Conservation (phyloP, 2,113 vertebrate species). For the Scomber colias region DNA sequence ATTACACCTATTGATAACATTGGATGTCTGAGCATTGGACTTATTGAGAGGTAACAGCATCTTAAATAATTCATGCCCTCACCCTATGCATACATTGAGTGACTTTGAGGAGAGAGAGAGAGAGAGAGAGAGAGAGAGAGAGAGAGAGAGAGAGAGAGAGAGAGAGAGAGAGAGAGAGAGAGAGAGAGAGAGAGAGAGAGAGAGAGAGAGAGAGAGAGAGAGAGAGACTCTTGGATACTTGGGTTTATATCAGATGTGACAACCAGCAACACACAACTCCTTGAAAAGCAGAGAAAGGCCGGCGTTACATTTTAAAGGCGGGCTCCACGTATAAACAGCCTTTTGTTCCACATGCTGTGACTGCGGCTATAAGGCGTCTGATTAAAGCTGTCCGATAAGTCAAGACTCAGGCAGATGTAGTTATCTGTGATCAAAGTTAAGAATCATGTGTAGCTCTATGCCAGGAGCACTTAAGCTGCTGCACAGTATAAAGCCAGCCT, state of each 20-base stretch:
- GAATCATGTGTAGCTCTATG: slow-evolving; percentile 54
- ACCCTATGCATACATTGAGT: slow-evolving; percentile 49
- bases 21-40: slow-evolving; percentile 51
- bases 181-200: not conserved
- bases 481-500: slow-evolving; percentile 44
- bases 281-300: slow-evolving; percentile 25
- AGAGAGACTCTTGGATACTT: not conserved
- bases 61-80: slow-evolving; percentile 65
- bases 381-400: slow-evolving; percentile 68
- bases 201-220: not conserved
- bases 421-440: slow-evolving; percentile 69
- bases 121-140: not conserved
- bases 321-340: slow-evolving; percentile 22
- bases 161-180: not conserved
- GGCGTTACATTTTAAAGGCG: slow-evolving; percentile 26
- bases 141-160: not conserved
- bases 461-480: slow-evolving; percentile 58
- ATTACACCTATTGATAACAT: slow-evolving; percentile 69
- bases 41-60: slow-evolving; percentile 50
- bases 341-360: slow-evolving; percentile 44
- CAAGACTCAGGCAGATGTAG: slow-evolving; percentile 44
- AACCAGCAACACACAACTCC: not conserved
- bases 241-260: slow-evolving; percentile 36
- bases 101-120: slow-evolving; percentile 32
- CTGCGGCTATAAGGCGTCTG: slow-evolving; percentile 28